Evolutionary conservation across 1,140 invertebrate genomes (phyloP).

Genomic region (Drosophila grimshawi): DNA sequence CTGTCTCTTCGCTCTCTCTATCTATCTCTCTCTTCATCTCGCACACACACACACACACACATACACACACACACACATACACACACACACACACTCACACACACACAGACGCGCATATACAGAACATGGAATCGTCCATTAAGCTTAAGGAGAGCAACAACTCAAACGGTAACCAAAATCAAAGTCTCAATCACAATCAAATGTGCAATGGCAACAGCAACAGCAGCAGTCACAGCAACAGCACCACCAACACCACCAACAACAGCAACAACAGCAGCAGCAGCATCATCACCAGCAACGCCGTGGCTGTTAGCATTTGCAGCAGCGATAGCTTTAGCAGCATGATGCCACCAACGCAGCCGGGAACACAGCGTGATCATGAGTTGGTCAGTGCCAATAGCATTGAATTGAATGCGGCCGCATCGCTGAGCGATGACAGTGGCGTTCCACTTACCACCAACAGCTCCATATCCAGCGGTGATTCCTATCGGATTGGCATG

Average conservation of each 20-base stretch:
- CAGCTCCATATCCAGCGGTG: slow-evolving; percentile 86
- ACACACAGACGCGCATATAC: slow-evolving; percentile 8
- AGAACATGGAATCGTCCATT: slow-evolving; percentile 79
- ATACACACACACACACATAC: slow-evolving; percentile 13
- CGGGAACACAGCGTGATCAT: slow-evolving; percentile 44
- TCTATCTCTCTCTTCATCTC: too few relatives aligned
- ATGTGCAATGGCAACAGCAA: slow-evolving; percentile 49
- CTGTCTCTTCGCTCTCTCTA: too few relatives aligned
- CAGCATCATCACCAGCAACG: slow-evolving; percentile 4
- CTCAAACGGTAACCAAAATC: slow-evolving; percentile 41
- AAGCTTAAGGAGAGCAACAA: slow-evolving; percentile 73
- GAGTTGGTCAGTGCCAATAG: slow-evolving; percentile 82
- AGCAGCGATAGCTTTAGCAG: slow-evolving; percentile 80
- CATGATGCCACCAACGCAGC: slow-evolving; percentile 58
- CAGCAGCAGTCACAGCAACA: slow-evolving; percentile 36
- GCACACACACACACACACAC: slow-evolving; percentile 16
- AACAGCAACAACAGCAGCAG: slow-evolving; percentile 10
- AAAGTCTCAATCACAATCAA: slow-evolving; percentile 20
- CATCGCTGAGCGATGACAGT: slow-evolving; percentile 86
- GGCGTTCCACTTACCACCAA: slow-evolving; percentile 86
- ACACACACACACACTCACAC: slow-evolving; percentile 6
- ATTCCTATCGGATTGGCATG: slow-evolving; percentile 85
- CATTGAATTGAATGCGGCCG: slow-evolving; percentile 80
- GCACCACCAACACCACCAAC: slow-evolving; percentile 38
- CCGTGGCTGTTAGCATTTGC: slow-evolving; percentile 57